These are phyloP conservation scores for Marisa cornuarietis DNA, from an alignment of 1,140 invertebrate genomes.

Conservation along the genomic window DNA sequence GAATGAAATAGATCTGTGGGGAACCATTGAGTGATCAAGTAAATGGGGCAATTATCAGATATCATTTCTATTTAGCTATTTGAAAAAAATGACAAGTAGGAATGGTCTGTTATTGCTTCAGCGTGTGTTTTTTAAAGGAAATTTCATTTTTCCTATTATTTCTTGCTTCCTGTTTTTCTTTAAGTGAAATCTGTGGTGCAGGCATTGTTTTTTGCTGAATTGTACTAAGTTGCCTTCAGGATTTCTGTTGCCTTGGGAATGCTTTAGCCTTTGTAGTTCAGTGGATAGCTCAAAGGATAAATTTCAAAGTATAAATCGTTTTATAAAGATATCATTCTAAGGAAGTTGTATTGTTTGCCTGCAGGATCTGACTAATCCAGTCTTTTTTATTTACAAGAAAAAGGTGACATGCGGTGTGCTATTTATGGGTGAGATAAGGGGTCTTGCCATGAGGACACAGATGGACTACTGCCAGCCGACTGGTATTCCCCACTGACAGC, in stretches of 20 bases:
- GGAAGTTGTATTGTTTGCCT: background rate
- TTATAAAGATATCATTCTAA: background rate
- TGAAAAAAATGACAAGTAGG: no score
- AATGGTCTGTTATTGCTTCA: no score
- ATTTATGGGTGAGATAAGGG: slow-evolving; percentile 21
- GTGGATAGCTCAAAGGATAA: no score
- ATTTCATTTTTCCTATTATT: no score
- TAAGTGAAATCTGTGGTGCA: no score
- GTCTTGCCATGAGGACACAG: slow-evolving; percentile 23
- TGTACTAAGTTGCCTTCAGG: slow-evolving; percentile 17
- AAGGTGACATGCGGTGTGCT: slow-evolving; percentile 25
- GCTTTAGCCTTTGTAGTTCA: background rate
- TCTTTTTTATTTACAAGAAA: slow-evolving; percentile 23
- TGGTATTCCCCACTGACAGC: slow-evolving; percentile 12
- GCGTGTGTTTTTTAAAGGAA: no score
- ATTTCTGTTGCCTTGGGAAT: slow-evolving; percentile 7
- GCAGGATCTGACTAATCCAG: slow-evolving; percentile 18
- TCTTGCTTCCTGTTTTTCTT: no score
- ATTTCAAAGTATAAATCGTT: background rate
- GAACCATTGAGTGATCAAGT: no score
- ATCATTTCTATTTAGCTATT: no score
- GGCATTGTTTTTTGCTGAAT: slow-evolving; percentile 3
- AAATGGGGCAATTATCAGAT: no score
- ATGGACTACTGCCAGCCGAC: slow-evolving; percentile 13
- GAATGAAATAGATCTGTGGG: no score